Evolutionary conservation across 2,113 vertebrate genomes (phyloP).

Genomic region (Mus spicilegus): DNA sequence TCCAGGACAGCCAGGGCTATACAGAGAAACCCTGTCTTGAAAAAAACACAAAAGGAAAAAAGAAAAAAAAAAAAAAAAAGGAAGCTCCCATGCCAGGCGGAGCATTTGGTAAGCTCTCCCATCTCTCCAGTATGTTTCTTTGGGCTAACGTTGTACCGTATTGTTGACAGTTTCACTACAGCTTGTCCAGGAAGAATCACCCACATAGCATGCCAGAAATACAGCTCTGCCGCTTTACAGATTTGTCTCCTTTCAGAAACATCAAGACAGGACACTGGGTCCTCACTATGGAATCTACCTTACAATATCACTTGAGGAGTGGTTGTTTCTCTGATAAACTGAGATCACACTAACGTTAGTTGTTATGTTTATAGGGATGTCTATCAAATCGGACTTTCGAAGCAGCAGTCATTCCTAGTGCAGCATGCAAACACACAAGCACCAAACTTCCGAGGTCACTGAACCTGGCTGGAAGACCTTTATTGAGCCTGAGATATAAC

Average conservation of each 20-base stretch:
- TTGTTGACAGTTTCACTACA: neutral
- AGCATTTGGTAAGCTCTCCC: neutral
- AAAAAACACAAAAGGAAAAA: no score
- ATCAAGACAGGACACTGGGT: no score
- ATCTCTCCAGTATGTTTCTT: neutral
- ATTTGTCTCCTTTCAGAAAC: neutral
- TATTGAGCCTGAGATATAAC: neutral
- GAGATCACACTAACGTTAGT: no score
- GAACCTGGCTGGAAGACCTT: neutral
- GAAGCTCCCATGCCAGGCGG: neutral
- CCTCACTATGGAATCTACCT: neutral
- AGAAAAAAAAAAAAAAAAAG: no score
- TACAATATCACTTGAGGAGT: neutral
- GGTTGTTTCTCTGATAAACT: no score
- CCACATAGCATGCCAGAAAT: neutral
- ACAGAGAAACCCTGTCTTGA: no score
- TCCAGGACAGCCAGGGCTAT: no score
- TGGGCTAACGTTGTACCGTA: neutral
- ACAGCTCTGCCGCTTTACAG: neutral
- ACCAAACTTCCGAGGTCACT: neutral
- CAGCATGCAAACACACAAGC: neutral
- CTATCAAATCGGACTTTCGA: neutral
- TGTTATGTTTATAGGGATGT: no score
- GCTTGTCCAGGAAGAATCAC: neutral
- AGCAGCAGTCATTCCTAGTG: neutral